Evolutionary conservation across 2,113 vertebrate genomes (phyloP).

Genomic region (Leptocoma aspasia): DNA sequence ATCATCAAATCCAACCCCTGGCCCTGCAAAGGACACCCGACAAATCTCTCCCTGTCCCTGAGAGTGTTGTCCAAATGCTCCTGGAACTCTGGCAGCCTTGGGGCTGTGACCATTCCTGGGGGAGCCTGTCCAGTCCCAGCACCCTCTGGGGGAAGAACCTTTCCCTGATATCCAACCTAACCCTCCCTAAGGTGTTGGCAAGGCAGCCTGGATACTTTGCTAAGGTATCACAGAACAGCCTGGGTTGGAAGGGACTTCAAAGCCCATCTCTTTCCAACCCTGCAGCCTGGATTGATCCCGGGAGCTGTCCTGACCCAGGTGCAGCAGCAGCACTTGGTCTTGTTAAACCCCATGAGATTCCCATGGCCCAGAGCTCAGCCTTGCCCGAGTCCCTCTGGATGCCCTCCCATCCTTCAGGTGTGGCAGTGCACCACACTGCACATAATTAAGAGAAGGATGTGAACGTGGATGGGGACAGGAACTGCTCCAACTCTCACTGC

Average conservation of each 20-base stretch:
- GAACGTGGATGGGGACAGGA: not conserved
- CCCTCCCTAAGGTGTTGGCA: not conserved
- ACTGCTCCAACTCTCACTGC: not conserved
- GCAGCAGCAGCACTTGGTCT: not conserved
- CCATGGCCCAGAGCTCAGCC: not conserved
- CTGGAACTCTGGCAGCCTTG: not conserved
- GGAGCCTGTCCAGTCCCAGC: not conserved
- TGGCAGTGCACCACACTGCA: not conserved
- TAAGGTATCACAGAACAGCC: not conserved
- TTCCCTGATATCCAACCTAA: not conserved
- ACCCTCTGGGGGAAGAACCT: not conserved
- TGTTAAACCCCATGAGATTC: not conserved
- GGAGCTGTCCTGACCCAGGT: no score
- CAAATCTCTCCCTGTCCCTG: not conserved
- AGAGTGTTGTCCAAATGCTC: fast-evolving
- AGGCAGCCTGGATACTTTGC: not conserved
- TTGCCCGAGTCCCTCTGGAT: not conserved
- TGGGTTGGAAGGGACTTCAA: not conserved
- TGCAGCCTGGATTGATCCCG: fast-evolving
- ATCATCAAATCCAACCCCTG: not conserved
- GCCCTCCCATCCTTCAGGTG: not conserved
- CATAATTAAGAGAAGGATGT: not conserved
- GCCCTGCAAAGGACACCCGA: not conserved
- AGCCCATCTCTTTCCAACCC: not conserved
- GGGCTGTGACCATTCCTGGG: not conserved